phyloP scores from a whole-genome alignment of 2,113 vertebrate genomes.

The Oreocharis arfaki region DNA sequence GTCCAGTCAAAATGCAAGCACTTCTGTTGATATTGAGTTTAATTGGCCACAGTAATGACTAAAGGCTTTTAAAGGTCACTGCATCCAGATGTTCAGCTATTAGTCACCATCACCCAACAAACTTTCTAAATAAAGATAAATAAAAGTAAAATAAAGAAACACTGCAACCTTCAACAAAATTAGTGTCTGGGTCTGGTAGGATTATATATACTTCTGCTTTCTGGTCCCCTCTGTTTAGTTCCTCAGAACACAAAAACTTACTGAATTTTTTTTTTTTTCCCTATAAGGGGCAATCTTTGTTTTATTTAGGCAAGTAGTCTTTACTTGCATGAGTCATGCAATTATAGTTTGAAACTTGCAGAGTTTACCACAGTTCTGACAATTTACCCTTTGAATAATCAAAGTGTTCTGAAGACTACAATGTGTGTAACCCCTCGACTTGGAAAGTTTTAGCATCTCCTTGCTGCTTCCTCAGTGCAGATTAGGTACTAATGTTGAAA shows the following conservation, averaged over 20 bases:
- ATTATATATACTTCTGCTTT: conserved; percentile 70
- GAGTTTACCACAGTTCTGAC: background rate
- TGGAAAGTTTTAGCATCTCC: background rate
- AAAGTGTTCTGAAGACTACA: background rate
- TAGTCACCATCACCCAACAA: conserved; percentile 76
- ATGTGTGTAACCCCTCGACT: background rate
- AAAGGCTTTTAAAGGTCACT: conserved; percentile 77
- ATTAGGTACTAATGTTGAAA: background rate
- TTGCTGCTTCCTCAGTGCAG: background rate
- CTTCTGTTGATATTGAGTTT: conserved; percentile 76
- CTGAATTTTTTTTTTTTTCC: conserved; percentile 58
- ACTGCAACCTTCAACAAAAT: conserved; percentile 67
- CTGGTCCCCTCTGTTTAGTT: conserved; percentile 49
- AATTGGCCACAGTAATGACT: conserved; percentile 76
- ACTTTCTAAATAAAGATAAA: conserved; percentile 73
- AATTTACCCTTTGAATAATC: background rate
- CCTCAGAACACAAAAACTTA: conserved; percentile 18
- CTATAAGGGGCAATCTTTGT: background rate
- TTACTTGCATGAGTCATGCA: background rate
- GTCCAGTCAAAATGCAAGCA: conserved; percentile 68
- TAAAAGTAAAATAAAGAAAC: conserved; percentile 78
- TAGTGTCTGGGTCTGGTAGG: conserved; percentile 64
- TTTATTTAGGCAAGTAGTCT: background rate
- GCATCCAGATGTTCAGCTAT: conserved; percentile 77
- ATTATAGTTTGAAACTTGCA: background rate